A percentile compares a stretch with the other conserved stretches of the same genome.
phyloP scores from a whole-genome alignment of 2,797 vertebrate species.

The Erethizon dorsatum region DNA sequence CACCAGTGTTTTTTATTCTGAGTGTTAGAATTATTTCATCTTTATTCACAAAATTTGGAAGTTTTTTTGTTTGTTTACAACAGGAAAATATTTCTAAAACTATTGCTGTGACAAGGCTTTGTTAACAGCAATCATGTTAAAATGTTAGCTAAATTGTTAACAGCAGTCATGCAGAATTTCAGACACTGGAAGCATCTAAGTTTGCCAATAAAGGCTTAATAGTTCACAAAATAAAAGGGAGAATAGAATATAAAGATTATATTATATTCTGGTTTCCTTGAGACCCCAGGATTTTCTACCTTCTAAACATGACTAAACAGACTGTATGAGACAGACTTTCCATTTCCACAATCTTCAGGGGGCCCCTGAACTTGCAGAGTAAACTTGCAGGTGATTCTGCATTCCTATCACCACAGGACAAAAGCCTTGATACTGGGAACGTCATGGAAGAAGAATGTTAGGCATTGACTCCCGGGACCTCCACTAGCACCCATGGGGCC shows the following conservation, averaged over 20 bases:
- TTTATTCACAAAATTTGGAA: slow-evolving; percentile 22
- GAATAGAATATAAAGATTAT: neutral
- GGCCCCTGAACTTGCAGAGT: neutral
- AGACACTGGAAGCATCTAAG: neutral
- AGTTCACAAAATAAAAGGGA: neutral
- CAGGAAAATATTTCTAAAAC: slow-evolving; percentile 41
- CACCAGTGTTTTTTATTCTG: neutral
- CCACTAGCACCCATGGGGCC: accelerated
- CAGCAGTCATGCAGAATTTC: neutral
- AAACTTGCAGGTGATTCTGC: neutral
- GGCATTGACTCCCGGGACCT: neutral
- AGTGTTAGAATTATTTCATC: neutral
- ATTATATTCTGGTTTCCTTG: neutral
- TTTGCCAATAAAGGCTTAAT: neutral
- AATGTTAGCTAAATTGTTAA: neutral
- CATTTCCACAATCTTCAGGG: neutral
- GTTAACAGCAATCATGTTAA: neutral
- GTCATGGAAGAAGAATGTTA: neutral
- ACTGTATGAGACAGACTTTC: neutral
- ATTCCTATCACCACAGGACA: neutral
- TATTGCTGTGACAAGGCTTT: neutral
- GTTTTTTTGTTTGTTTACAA: neutral
- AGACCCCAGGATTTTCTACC: neutral
- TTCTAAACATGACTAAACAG: neutral
- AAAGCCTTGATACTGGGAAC: neutral